Conservation (phyloP, 1,140 invertebrate genomes). For the Drosophila subobscura region DNA sequence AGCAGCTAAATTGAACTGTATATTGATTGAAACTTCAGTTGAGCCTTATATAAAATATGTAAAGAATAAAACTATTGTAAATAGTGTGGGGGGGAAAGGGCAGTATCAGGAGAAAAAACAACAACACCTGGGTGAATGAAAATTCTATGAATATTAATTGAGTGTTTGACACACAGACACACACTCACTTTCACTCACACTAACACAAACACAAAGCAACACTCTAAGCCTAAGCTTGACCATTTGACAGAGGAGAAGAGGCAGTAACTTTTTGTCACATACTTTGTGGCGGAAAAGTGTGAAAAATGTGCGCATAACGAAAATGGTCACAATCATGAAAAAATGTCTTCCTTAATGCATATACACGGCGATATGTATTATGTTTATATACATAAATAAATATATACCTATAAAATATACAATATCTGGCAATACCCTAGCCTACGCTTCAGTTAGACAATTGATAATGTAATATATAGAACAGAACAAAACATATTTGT, state of each 20-base stretch:
- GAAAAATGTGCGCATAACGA: constrained; percentile 47
- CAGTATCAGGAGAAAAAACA: background rate
- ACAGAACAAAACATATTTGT: background rate
- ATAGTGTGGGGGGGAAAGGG: constrained; percentile 21
- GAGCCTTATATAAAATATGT: constrained; percentile 59
- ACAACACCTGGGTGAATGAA: constrained; percentile 34
- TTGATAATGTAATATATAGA: constrained; percentile 40
- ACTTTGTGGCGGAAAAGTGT: constrained; percentile 27
- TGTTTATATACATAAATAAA: constrained; percentile 59
- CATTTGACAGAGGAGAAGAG: constrained; percentile 42
- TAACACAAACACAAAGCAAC: background rate
- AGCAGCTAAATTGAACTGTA: constrained; percentile 36
- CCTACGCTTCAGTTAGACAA: constrained; percentile 70
- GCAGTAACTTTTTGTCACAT: constrained; percentile 22
- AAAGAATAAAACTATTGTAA: constrained; percentile 55
- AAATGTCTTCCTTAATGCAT: constrained; percentile 83
- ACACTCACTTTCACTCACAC: constrained; percentile 23
- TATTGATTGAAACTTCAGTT: constrained; percentile 61
- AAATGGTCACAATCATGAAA: constrained; percentile 84
- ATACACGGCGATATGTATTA: constrained; percentile 75
- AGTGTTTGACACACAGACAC: constrained; percentile 41
- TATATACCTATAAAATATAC: constrained; percentile 50
- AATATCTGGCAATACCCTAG: constrained; percentile 56
- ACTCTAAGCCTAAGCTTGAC: constrained; percentile 72
- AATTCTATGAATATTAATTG: constrained; percentile 57